Evolutionary conservation across 2,797 vertebrate species (phyloP).

Genomic region (Myiotriccus ornatus): DNA sequence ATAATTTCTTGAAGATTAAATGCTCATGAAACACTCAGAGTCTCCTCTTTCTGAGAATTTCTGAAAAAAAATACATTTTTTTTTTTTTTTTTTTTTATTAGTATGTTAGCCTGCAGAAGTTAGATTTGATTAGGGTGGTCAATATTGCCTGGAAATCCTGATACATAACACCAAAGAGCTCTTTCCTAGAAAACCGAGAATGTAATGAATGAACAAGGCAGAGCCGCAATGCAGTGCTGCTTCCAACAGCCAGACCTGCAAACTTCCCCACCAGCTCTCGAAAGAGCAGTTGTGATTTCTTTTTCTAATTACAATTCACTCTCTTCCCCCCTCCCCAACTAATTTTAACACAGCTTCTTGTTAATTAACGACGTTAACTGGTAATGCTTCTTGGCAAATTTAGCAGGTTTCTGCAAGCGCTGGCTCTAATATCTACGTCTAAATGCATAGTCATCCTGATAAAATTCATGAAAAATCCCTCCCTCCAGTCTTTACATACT

Average conservation of each 20-base stretch:
- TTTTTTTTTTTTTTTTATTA: not conserved
- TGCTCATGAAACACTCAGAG: not conserved
- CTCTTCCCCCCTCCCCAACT: not conserved
- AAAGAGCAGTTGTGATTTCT: conserved; percentile 37
- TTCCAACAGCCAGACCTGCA: not conserved
- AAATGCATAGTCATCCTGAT: conserved; percentile 44
- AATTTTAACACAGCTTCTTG: conserved; percentile 58
- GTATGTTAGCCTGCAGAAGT: not conserved
- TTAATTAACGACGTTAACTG: conserved; percentile 64
- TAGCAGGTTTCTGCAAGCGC: conserved; percentile 28
- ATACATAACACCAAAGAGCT: not conserved
- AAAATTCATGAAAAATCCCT: not conserved
- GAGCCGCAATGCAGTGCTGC: conserved; percentile 52
- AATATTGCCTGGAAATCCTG: conserved; percentile 41
- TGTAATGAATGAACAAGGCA: conserved; percentile 2
- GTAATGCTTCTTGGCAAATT: conserved; percentile 60
- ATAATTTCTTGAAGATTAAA: conserved; percentile 1
- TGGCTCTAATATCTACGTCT: conserved; percentile 20
- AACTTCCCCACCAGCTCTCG: conserved; percentile 28
- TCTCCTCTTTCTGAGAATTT: conserved; percentile 8
- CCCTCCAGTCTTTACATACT: not conserved
- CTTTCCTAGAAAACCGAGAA: conserved; percentile 46
- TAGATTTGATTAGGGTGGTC: conserved; percentile 41
- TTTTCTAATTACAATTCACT: conserved; percentile 44
- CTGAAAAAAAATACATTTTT: not conserved